Evolutionary conservation across 1,140 invertebrate species (phyloP).

Genomic region (Scaptodrosophila lebanonensis): DNA sequence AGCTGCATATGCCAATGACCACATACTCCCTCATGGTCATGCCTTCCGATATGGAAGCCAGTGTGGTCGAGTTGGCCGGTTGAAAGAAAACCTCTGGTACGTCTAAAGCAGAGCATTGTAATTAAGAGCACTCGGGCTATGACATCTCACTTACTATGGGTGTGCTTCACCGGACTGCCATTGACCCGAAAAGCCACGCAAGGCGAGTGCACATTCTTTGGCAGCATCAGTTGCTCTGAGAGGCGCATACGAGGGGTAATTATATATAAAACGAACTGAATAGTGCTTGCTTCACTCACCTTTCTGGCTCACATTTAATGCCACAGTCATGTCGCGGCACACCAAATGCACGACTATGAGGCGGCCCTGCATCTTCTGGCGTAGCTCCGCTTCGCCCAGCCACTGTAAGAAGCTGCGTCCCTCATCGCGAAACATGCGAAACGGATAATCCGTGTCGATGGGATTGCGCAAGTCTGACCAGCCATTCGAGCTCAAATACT

Average conservation of each 20-base stretch:
- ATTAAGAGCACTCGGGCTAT: neutral
- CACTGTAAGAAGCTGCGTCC: conserved; percentile 90
- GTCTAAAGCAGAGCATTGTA: conserved; percentile 77
- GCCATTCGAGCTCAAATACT: conserved; percentile 86
- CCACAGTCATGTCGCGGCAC: conserved; percentile 84
- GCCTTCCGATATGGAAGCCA: conserved; percentile 77
- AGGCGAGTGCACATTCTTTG: conserved; percentile 83
- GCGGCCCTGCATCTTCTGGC: conserved; percentile 85
- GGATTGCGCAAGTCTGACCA: conserved; percentile 87
- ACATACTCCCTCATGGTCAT: conserved; percentile 85
- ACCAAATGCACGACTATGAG: conserved; percentile 87
- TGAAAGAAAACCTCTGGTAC: conserved; percentile 88
- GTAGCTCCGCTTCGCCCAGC: conserved; percentile 86
- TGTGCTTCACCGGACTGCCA: conserved; percentile 83
- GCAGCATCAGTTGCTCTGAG: conserved; percentile 52
- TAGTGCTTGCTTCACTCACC: conserved; percentile 14
- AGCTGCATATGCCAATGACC: conserved; percentile 87
- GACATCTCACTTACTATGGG: conserved; percentile 81
- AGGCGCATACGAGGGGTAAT: neutral
- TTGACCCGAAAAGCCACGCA: conserved; percentile 91
- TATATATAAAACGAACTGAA: conserved; percentile 16
- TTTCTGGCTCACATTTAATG: conserved; percentile 76
- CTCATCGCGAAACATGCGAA: conserved; percentile 87
- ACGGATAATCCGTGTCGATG: conserved; percentile 86
- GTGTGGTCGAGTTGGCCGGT: conserved; percentile 80